Percentiles rank a stretch among this genome's conserved stretches.
phyloP scores from a whole-genome alignment of 2,113 vertebrate genomes.

The Prolemur simus region DNA sequence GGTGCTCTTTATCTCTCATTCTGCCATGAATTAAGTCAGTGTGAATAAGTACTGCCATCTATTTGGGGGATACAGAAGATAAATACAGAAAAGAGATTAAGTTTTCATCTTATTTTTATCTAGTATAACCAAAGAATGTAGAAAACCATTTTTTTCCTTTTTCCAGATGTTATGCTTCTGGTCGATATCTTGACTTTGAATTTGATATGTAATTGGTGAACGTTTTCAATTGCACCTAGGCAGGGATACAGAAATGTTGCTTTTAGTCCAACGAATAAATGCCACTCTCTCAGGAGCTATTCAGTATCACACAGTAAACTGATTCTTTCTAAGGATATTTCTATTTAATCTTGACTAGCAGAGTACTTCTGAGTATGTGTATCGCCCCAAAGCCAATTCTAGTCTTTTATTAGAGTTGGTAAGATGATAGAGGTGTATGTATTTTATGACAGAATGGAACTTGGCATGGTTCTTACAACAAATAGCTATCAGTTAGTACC shows the following conservation, averaged over 20 bases:
- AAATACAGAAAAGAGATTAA: not conserved
- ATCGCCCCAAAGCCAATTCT: not conserved
- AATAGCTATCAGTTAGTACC: not conserved
- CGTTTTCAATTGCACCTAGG: not conserved
- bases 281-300: not conserved
- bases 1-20: not conserved
- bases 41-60: not conserved
- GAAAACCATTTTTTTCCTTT: not conserved
- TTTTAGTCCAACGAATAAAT: not conserved
- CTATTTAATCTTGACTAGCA: not conserved
- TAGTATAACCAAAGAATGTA: not conserved
- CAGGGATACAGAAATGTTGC: not conserved
- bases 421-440: not conserved
- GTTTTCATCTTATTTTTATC: not conserved
- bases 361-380: not conserved
- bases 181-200: not conserved
- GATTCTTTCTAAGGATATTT: slow-evolving; percentile 19
- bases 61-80: not conserved
- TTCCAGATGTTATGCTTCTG: not conserved
- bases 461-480: not conserved
- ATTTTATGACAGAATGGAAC: not conserved
- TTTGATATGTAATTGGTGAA: not conserved
- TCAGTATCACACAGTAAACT: not conserved
- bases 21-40: not conserved
- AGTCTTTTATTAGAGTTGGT: not conserved